These are phyloP conservation scores for Phortica variegata DNA, from an alignment of 1,140 invertebrate species.

Conservation along the genomic window DNA sequence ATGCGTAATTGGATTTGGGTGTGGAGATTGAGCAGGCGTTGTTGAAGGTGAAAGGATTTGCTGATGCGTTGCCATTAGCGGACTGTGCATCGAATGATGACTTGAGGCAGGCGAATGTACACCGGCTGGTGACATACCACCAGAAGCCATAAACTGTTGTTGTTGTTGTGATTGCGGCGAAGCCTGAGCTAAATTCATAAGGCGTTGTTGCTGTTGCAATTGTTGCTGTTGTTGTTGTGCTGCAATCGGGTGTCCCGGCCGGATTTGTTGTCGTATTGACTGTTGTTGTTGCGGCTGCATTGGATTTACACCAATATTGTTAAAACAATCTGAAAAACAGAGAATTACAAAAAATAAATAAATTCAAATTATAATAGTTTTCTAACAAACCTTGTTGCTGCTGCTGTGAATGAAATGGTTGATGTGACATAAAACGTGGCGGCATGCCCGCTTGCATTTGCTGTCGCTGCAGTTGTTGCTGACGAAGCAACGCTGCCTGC, in stretches of 20 bases:
- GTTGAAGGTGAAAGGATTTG: conserved; percentile 40
- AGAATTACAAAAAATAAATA: neutral
- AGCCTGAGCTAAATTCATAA: conserved; percentile 33
- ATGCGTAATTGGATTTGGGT: conserved; percentile 25
- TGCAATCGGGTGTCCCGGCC: conserved; percentile 17
- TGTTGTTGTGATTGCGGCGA: conserved; percentile 28
- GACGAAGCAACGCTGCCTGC: conserved; percentile 8
- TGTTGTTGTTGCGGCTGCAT: conserved; percentile 33
- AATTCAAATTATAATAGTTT: neutral
- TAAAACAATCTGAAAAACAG: conserved; percentile 31
- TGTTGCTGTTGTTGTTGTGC: conserved; percentile 38
- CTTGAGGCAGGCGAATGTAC: conserved; percentile 54
- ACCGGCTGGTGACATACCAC: conserved; percentile 53
- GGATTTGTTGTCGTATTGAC: conserved; percentile 28
- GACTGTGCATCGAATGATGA: conserved; percentile 54
- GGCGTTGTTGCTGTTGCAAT: conserved; percentile 53
- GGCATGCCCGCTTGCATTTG: conserved; percentile 27
- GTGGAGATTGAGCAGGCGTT: conserved; percentile 42
- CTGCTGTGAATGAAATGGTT: conserved; percentile 31
- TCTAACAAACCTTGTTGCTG: conserved; percentile 25
- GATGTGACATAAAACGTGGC: conserved; percentile 30
- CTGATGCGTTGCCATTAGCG: conserved; percentile 45
- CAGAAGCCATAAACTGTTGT: conserved; percentile 34
- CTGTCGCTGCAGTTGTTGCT: conserved; percentile 29
- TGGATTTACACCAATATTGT: conserved; percentile 25